Conservation (phyloP, 2,113 vertebrate species). For the Hemiscyllium ocellatum region DNA sequence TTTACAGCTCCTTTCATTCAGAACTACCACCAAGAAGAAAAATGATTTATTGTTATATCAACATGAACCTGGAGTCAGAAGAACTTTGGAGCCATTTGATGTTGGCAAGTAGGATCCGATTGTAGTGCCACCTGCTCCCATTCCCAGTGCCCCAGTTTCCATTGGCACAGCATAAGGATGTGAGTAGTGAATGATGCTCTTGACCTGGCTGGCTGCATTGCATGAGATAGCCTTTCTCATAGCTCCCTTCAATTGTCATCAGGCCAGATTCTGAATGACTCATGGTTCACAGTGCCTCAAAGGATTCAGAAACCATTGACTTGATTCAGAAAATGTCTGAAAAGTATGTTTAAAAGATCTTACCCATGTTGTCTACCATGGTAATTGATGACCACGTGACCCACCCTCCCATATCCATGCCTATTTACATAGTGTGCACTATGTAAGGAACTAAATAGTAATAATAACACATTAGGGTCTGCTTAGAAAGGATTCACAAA, state of each 20-base stretch:
- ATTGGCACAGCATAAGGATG: neutral
- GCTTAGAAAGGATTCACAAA: too few species aligned
- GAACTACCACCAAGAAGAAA: neutral
- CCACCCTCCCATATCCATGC: too few species aligned
- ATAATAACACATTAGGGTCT: too few species aligned
- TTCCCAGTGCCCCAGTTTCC: neutral
- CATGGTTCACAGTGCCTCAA: too few species aligned
- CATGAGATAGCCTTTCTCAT: neutral
- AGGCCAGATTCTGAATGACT: too few species aligned
- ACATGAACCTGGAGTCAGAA: neutral
- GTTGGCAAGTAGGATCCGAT: neutral
- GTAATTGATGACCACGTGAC: too few species aligned
- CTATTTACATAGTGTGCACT: too few species aligned
- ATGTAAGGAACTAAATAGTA: too few species aligned
- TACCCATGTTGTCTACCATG: too few species aligned
- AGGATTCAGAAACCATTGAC: too few species aligned
- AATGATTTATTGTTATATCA: neutral
- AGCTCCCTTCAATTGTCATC: neutral
- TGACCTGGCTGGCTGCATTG: neutral
- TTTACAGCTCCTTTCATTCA: neutral
- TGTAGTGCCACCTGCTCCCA: neutral
- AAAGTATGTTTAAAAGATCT: too few species aligned
- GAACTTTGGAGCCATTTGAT: neutral
- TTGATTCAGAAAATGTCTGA: too few species aligned
- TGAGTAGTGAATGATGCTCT: neutral